Base-by-base conservation (phyloP, 2,113 vertebrate species). In the Picathartes gymnocephalus region DNA sequence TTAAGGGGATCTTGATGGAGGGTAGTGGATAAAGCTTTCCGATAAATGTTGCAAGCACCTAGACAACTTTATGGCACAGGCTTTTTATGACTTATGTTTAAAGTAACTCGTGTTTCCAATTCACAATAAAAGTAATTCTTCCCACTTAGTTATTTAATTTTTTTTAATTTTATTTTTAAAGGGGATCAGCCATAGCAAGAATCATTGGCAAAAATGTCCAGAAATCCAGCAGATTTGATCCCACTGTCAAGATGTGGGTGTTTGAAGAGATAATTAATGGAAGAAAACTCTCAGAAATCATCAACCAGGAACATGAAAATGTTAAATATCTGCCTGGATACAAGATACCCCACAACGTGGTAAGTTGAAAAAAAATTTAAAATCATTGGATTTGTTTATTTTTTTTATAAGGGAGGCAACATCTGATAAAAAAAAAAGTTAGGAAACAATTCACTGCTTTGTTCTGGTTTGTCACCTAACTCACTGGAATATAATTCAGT, bases 231-330 rank as follows among this genome's bases (percentile, higher is more conserved):
- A 96, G 94, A 65, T 99, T 98, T 86, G 96, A 98, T 37, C 98
- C 98, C 6, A 66, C 97, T 54, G 98, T 99, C 39, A 98, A 98
- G 91, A 98, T 99, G 97, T 99, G 98, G 98, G 98, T 99, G n/a
- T 99, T 97, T 53, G 98, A 99, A 96, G 98, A 99, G 79, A 81
- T 97, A 33, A 88, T 98, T 8, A 85, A 97, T 7, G 98, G 98
- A 27, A 98, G 82, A 92, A 98, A 98, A 78, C 97, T 99, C 40
- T 97, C 97, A 2, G 98, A 98, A 65, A 98, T 99, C 94, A 99
- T 99, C 60, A 98, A 98, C 47, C 97, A 98, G 2, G 97, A 99
- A 13, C 98, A 98, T 5, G 98, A 99, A 96, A 99, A 98, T 30
- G 88, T 98, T n/a, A 99, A 99, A 73, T 98, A 99, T 44, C 98